Evolutionary conservation across 2,113 vertebrate species (phyloP).

Genomic region (Entosphenus tridentatus): DNA sequence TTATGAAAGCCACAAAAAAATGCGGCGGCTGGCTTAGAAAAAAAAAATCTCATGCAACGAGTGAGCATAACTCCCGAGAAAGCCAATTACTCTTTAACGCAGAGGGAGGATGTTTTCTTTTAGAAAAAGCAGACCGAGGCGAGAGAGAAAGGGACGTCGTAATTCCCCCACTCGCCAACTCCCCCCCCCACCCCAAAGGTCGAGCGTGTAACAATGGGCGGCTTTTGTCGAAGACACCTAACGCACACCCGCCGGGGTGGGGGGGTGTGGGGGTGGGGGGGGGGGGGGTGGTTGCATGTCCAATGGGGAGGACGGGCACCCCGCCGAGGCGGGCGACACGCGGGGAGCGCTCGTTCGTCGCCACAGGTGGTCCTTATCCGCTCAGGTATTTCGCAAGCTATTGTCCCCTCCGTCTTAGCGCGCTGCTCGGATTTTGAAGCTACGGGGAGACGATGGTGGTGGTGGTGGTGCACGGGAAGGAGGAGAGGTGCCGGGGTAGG

Average conservation of each 20-base stretch:
- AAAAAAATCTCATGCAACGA: too few species aligned
- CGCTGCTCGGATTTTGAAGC: not conserved
- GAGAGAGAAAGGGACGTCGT: too few species aligned
- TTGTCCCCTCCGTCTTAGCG: constrained; percentile 29
- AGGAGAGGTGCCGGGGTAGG: not conserved
- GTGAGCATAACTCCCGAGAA: too few species aligned
- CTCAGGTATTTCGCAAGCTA: constrained; percentile 40
- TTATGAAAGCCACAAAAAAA: too few species aligned
- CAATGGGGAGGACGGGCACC: not conserved
- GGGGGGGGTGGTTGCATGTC: not conserved
- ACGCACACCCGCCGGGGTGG: not conserved
- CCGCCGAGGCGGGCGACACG: not conserved
- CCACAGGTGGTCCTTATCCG: constrained; percentile 28
- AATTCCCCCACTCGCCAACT: too few species aligned
- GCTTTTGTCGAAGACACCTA: not conserved
- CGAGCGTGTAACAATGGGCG: constrained; percentile 1
- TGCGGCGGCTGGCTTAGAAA: too few species aligned
- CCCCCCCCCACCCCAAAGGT: not conserved
- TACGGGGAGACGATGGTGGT: not conserved
- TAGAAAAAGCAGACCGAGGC: too few species aligned
- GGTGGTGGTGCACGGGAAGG: not conserved
- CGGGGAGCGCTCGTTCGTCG: not conserved
- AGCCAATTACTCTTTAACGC: too few species aligned
- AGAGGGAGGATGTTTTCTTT: too few species aligned
- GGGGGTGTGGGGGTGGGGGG: too few species aligned